A percentile compares a stretch with the other conserved stretches of the same genome.
phyloP scores from a whole-genome alignment of 2,888 invertebrate genomes.

The Aromia moschata region DNA sequence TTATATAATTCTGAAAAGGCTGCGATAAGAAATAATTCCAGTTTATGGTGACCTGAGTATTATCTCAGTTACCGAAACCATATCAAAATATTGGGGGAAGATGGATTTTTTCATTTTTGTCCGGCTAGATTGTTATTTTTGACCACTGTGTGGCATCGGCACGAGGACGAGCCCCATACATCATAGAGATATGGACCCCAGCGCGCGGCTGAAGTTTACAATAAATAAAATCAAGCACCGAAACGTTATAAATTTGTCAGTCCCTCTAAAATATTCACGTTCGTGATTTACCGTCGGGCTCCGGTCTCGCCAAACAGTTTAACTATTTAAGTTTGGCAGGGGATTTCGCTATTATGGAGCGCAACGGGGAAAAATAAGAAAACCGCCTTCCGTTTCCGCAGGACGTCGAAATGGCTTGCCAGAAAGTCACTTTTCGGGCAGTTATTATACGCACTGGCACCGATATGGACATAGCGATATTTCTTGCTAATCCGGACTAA shows the following conservation, averaged over 20 bases:
- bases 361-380: slow-evolving; percentile 43
- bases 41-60: too few relatives aligned
- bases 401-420: slow-evolving; percentile 47
- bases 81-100: too few relatives aligned
- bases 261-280: slow-evolving; percentile 18
- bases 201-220: slow-evolving; percentile 13
- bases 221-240: slow-evolving; percentile 19
- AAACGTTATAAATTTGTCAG: slow-evolving; percentile 23
- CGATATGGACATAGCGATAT: slow-evolving; percentile 53
- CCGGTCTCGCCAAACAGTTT: slow-evolving; percentile 16
- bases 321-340: slow-evolving; percentile 16
- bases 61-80: too few relatives aligned
- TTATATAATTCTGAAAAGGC: too few relatives aligned
- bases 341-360: slow-evolving; percentile 7
- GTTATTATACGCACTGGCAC: slow-evolving; percentile 55
- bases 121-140: too few relatives aligned
- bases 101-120: too few relatives aligned
- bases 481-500: slow-evolving; percentile 52
- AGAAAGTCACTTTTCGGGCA: slow-evolving; percentile 43
- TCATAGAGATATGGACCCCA: slow-evolving; percentile 17
- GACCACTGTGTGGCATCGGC: too few relatives aligned
- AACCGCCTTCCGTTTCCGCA: slow-evolving; percentile 53
- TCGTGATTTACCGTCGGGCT: slow-evolving; percentile 16
- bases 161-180: slow-evolving; percentile 27
- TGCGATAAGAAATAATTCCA: too few relatives aligned